Base-by-base conservation (phyloP, 2,113 vertebrate genomes). In the Aldabrachelys gigantea region DNA sequence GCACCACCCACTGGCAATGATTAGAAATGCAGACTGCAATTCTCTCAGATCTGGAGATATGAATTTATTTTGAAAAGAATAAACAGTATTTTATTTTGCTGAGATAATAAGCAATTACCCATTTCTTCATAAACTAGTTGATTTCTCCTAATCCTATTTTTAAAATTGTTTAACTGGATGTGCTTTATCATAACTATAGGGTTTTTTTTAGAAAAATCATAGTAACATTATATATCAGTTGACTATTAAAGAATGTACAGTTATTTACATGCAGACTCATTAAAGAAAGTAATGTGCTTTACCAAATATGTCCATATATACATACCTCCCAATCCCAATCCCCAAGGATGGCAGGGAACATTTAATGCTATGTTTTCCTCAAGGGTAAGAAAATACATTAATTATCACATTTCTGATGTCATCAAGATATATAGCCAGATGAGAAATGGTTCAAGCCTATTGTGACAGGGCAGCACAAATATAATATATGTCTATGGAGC, bases 1-100 rank as follows among this genome's bases (percentile, higher is more conserved):
- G 98, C 98, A 97, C 98, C 98, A 98, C 98, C 98, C 97, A 95
- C 98, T 98, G 98, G 98, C 94, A 92, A 89, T 80, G 80, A 47
- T 44, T 50, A 96, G 97, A 98, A 98, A 93, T 97, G 97, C 98
- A 98, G 62, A 62, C 87, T 44, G 57, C 79, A 84, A 25, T 2
- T 72, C 29, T 29, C 54, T 4, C 59, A 90, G 50, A 59, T 35
- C 38, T 19, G 10, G 1, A 17, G 1, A 76, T 49, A 57, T 21
- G 79, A 85, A 82, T 85, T 35, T 47, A 52, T 9, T 78, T 0
- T 2, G 16, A 31, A 69, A 38, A 79, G 82, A 90, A 79, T 5
- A 59, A 93, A 44, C 52, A 62, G 8, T 0, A 13, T 13, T 2
- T 24, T 5, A 88, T 94, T 95, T 57, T 79, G 85, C 59, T 72